Percentiles rank a stretch among this genome's conserved stretches.
phyloP scores from a whole-genome alignment of 2,113 vertebrate genomes.

The Collichthys lucidus region DNA sequence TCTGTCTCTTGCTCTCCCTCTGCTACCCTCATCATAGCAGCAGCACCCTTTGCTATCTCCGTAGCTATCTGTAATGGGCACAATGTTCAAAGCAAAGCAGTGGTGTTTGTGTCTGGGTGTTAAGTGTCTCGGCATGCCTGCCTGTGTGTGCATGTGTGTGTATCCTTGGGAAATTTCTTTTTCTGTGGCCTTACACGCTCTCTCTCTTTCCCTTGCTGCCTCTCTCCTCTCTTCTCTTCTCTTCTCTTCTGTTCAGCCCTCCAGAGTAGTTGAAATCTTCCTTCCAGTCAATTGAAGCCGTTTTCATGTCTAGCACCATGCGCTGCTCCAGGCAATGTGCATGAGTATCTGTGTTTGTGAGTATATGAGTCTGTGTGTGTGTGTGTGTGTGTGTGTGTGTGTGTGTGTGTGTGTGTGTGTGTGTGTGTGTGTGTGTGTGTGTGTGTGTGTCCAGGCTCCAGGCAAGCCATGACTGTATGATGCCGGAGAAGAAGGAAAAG shows the following conservation, averaged over 20 bases:
- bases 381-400: background rate
- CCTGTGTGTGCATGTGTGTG: constrained; percentile 24
- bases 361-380: constrained; percentile 26
- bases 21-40: constrained; percentile 57
- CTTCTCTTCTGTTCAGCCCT: constrained; percentile 31
- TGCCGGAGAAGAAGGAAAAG: constrained; percentile 16
- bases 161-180: constrained; percentile 50
- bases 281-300: constrained; percentile 74
- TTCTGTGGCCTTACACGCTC: constrained; percentile 27
- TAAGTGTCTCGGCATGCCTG: constrained; percentile 58
- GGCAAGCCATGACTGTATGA: constrained; percentile 38
- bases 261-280: constrained; percentile 55
- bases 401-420: constrained; percentile 4
- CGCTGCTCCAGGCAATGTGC: constrained; percentile 42
- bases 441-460: constrained; percentile 36
- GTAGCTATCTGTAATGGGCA: constrained; percentile 66
- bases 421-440: constrained; percentile 3
- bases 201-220: constrained; percentile 4
- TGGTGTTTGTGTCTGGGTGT: constrained; percentile 55
- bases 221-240: background rate
- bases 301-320: constrained; percentile 67
- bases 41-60: constrained; percentile 63
- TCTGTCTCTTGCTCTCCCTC: constrained; percentile 41
- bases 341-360: constrained; percentile 42
- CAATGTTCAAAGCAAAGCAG: constrained; percentile 65